Evolutionary conservation across 2,113 vertebrate genomes (phyloP), one percentile per base, ranked within the genome.

Genomic region (Promerops cafer): DNA sequence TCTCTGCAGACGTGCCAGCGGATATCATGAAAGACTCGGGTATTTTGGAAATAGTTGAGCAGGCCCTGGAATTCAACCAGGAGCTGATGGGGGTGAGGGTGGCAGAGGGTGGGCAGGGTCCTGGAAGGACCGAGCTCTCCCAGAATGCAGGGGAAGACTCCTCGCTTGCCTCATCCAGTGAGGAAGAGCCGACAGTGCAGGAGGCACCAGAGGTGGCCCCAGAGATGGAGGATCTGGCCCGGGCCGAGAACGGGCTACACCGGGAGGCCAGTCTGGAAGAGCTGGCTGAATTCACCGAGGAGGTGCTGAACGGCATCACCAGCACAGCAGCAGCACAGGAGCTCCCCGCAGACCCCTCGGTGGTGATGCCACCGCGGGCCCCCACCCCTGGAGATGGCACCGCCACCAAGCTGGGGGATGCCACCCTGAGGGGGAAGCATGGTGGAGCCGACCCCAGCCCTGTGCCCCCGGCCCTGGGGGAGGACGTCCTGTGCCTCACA

Each of bases 21-120:
- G 90, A 57, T 0, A 2, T 37, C 52, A 8, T 81, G 57, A 69
- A 77, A 30, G 97, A 91, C 86, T 89, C 93, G 0, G 95, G 49
- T 37, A 96, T 97, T 30, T 39, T 97, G 86, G 96, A 96, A 16
- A 91, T 97, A 6, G 96, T 97, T 0, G 94, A 97, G 44, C 95
- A 94, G 74, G 97, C 97, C 6, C 87, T 97, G 89, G 97, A 97
- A 70, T 93, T 94, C 84, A 97, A 90, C 57, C 96, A 97, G 83
- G 97, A 95, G 93, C 23, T 97, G 92, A 27, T 68, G 92, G 90
- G 70, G 1, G 28, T 0, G 20, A 94, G 65, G 70, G 54, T 0
- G 1, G 56, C 81, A 0, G 56, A 92, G 78, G 66, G 13, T 0
- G 83, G 18, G 69, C 79, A 6, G 8, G 40, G 19, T 28, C 21